Percentiles rank a stretch among this genome's conserved stretches.
Conservation (phyloP, 53 echinoderm and acorn worm species). For the Holothuria leucospilota region DNA sequence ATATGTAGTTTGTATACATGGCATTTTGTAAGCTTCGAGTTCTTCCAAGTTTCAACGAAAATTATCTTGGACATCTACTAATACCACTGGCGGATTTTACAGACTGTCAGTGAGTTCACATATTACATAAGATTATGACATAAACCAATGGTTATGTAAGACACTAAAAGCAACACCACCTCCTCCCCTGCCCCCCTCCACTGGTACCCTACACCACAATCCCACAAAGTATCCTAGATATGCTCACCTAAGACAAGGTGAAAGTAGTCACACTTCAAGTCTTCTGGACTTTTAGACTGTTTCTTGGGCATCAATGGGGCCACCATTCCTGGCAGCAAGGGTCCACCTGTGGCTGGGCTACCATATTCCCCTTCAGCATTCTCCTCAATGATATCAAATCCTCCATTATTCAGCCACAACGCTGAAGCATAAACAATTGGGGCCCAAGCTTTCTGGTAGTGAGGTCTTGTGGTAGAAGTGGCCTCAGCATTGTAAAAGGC, state of each 20-base stretch:
- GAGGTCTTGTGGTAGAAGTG: constrained; percentile 86
- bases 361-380: constrained; percentile 80
- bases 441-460: constrained; percentile 97
- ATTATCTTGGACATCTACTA: no score
- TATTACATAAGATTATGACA: no score
- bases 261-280: constrained; percentile 85
- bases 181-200: no score
- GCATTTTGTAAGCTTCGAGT: no score
- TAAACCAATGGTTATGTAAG: no score
- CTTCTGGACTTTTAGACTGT: constrained; percentile 72
- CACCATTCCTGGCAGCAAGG: constrained; percentile 74
- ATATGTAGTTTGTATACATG: no score
- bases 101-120: no score
- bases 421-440: constrained; percentile 94
- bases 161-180: no score
- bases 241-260: constrained; percentile 89
- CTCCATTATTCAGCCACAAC: constrained; percentile 89
- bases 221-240: no score
- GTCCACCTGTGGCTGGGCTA: constrained; percentile 73
- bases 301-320: constrained; percentile 49
- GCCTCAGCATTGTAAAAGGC: constrained; percentile 98
- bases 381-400: constrained; percentile 78
- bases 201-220: no score
- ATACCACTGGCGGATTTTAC: no score
- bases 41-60: no score